phyloP scores from a whole-genome alignment of 2,888 invertebrate species.

The Coenonympha glycerion region DNA sequence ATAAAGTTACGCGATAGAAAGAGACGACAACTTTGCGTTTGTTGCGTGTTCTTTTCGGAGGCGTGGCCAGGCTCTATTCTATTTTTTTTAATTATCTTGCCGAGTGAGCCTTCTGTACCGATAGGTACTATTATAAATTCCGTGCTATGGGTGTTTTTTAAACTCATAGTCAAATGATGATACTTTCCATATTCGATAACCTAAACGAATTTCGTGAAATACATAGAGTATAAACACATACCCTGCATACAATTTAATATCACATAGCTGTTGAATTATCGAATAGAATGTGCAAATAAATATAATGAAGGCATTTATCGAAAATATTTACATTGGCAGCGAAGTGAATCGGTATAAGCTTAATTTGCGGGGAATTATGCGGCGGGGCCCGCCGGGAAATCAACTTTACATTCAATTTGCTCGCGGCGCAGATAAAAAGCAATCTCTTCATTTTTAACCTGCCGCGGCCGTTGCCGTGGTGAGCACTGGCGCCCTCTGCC shows the following conservation, averaged over 20 bases:
- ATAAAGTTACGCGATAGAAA: too few species aligned
- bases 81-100: too few species aligned
- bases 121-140: too few species aligned
- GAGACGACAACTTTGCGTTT: too few species aligned
- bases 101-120: too few species aligned
- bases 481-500: too few species aligned
- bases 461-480: slow-evolving; percentile 22
- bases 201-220: background rate
- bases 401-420: slow-evolving; percentile 74
- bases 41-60: too few species aligned
- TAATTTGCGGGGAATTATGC: slow-evolving; percentile 69
- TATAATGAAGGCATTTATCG: slow-evolving; percentile 60
- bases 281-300: slow-evolving; percentile 26
- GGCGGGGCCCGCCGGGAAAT: slow-evolving; percentile 67
- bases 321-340: slow-evolving; percentile 71
- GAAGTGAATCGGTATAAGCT: slow-evolving; percentile 65
- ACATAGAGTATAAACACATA: background rate
- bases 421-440: slow-evolving; percentile 67
- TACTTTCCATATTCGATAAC: background rate
- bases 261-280: slow-evolving; percentile 30
- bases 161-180: too few species aligned
- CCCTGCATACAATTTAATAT: background rate
- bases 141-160: too few species aligned
- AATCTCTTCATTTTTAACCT: slow-evolving; percentile 56
- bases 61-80: too few species aligned